phyloP scores from a whole-genome alignment of 2,113 vertebrate genomes.

The Chaetops frenatus region DNA sequence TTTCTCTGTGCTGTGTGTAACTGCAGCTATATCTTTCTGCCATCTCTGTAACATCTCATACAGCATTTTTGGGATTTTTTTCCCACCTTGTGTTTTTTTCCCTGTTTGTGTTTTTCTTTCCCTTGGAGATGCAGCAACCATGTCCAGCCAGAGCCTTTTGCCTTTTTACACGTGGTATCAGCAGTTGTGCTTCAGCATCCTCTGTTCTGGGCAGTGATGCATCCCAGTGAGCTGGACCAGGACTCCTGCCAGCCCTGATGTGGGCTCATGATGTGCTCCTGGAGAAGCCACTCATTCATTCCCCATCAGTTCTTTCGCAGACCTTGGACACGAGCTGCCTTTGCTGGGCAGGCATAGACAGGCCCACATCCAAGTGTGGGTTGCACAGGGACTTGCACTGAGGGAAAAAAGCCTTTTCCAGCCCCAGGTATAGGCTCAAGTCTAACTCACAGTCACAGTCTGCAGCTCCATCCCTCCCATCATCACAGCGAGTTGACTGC shows the following conservation, averaged over 20 bases:
- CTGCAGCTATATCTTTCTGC: background rate
- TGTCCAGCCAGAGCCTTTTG: background rate
- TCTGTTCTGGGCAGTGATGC: background rate
- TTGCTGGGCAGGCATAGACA: fast-evolving
- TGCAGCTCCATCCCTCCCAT: background rate
- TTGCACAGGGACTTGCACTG: background rate
- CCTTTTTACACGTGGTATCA: background rate
- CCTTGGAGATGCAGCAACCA: background rate
- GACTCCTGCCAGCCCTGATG: background rate
- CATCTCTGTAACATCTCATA: background rate
- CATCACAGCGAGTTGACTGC: background rate
- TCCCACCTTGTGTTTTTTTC: background rate
- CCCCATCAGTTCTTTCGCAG: background rate
- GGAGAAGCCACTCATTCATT: background rate
- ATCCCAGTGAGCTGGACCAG: fast-evolving
- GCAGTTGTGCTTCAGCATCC: background rate
- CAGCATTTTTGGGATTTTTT: background rate
- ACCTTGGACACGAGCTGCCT: fast-evolving
- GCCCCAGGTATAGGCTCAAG: background rate
- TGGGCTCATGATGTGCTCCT: background rate
- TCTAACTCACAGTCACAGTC: fast-evolving
- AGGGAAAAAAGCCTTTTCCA: background rate
- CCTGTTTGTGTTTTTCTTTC: background rate
- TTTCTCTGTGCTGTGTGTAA: background rate
- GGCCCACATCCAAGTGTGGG: background rate